Percentiles rank a stretch among this genome's conserved stretches.
These are phyloP conservation scores for Hypothenemus hampei DNA, from an alignment of 1,140 invertebrate species.

Conservation along the genomic window DNA sequence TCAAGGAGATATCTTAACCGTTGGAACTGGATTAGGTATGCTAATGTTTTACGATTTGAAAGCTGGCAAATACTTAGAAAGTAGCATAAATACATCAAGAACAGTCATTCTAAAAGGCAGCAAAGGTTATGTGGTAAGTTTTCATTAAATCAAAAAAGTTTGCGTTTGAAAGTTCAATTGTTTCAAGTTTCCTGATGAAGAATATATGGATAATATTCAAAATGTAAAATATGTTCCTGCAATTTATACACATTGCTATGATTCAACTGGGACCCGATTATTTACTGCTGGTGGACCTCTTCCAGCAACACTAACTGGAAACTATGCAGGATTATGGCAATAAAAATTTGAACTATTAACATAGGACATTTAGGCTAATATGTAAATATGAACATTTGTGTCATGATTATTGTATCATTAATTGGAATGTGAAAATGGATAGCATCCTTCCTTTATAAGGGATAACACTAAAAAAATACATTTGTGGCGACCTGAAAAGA, in stretches of 20 bases:
- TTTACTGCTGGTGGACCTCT: constrained; percentile 93
- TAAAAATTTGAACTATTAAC: too few relatives aligned
- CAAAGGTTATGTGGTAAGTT: constrained; percentile 82
- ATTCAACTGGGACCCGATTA: constrained; percentile 81
- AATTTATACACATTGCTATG: constrained; percentile 95
- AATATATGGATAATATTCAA: constrained; percentile 71
- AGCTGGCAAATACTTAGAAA: constrained; percentile 87
- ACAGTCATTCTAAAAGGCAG: constrained; percentile 85
- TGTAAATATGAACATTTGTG: too few relatives aligned
- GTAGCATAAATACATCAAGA: constrained; percentile 79
- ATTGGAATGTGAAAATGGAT: too few relatives aligned
- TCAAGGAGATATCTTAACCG: constrained; percentile 81
- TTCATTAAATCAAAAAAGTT: neutral
- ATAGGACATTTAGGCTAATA: too few relatives aligned
- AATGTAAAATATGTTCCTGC: constrained; percentile 85
- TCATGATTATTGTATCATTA: too few relatives aligned
- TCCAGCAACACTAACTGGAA: constrained; percentile 82
- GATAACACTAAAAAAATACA: too few relatives aligned
- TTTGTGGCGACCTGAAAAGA: too few relatives aligned
- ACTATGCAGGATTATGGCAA: constrained; percentile 68
- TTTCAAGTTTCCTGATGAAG: constrained; percentile 75
- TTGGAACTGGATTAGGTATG: constrained; percentile 87
- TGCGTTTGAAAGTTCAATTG: neutral
- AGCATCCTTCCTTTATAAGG: too few relatives aligned
- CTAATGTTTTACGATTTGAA: constrained; percentile 92